Conservation (phyloP, 2,113 vertebrate species). For the Clarias macrocephalus region DNA sequence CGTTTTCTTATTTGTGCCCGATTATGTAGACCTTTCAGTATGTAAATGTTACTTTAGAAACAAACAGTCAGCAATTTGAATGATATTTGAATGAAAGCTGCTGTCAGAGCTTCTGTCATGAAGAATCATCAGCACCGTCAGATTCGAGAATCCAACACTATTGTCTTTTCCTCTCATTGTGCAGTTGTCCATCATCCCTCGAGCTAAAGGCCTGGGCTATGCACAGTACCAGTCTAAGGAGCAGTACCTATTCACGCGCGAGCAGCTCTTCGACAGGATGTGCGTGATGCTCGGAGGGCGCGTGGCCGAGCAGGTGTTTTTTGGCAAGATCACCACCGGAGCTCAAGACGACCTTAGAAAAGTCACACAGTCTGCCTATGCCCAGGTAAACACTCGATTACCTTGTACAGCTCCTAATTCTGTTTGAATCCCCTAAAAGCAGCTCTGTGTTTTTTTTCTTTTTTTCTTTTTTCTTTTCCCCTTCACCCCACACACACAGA, state of each 20-base stretch:
- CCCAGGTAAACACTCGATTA: slow-evolving; percentile 61
- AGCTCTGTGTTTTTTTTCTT: not conserved
- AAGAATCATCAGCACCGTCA: not conserved
- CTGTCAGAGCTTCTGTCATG: not conserved
- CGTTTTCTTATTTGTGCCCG: not conserved
- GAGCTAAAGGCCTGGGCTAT: slow-evolving; percentile 64
- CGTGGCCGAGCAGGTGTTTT: slow-evolving; percentile 72
- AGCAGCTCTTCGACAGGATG: slow-evolving; percentile 71
- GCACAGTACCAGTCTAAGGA: slow-evolving; percentile 69
- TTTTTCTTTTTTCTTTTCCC: too few species aligned
- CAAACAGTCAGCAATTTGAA: not conserved
- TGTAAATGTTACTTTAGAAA: not conserved
- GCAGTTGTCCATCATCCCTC: slow-evolving; percentile 71
- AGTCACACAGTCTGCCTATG: slow-evolving; percentile 69
- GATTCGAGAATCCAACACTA: not conserved
- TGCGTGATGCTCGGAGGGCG: slow-evolving; percentile 71
- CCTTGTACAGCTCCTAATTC: too few species aligned
- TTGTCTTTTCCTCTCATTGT: not conserved
- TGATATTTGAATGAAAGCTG: not conserved
- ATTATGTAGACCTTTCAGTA: not conserved
- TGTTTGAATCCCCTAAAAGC: not conserved
- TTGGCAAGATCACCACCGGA: slow-evolving; percentile 65
- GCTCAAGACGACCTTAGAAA: slow-evolving; percentile 71
- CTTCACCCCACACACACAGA: slow-evolving; percentile 41
- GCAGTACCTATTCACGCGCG: slow-evolving; percentile 64